Evolutionary conservation across 2,888 invertebrate species (phyloP), one percentile per base, ranked within the genome.

Genomic region (Antheraea yamamai): DNA sequence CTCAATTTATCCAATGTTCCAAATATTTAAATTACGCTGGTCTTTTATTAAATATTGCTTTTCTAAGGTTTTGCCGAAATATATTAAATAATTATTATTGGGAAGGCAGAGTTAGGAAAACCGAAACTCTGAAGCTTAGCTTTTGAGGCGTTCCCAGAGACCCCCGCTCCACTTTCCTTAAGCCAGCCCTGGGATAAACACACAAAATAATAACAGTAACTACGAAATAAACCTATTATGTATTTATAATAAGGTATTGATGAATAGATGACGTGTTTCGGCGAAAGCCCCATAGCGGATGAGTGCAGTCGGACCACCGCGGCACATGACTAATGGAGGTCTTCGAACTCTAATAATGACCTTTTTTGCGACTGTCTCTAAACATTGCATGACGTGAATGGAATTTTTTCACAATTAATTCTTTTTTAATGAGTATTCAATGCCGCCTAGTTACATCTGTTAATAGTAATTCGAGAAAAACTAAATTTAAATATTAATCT

Each of bases 271-370:
- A 72, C 58, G 79, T 77, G 77, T 76, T 81, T 80, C 79, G 81
- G 79, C 81, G 81, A 82, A 82, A 81, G 79, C 77, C 76, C 77
- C 81, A 78, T 79, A 78, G 74, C 70, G 75, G 73, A 75, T 76
- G 77, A 55, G 70, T 74, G 18, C 55, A 20, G 76, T 66, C 76
- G 75, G 77, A 78, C 75, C 79, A 80, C 79, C 79, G 79, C 79
- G 77, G 78, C 80, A 78, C 78, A 81, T 81, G 82, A 82, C 79
- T 81, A 81, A 82, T 79, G 80, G 23, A 61, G 82, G 82, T 81
- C 81, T 78, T 75, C 78, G 81, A 52, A 73, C 75, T 26, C 39
- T 35, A 26, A 26, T 75, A 70, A 75, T 75, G 73, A 75, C 73
- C 73, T 73, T 73, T 52, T 73, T 75, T 75, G 70, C 71, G 70